These are phyloP conservation scores for Mobula birostris DNA, from an alignment of 2,113 vertebrate species.

Conservation along the genomic window DNA sequence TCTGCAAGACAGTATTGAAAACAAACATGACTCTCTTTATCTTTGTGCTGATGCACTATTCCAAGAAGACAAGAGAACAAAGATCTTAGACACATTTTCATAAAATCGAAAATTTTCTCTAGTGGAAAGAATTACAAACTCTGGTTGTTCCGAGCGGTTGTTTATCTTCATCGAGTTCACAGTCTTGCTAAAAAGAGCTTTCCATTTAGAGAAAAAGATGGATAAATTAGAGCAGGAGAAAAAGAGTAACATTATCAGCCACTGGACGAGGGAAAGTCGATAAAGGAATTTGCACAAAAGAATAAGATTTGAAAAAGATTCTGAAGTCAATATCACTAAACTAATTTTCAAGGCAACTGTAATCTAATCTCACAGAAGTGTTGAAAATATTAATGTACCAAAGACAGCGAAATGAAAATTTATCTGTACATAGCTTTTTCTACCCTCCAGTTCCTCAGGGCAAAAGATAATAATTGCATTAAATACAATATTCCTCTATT, in stretches of 20 bases:
- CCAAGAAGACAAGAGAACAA: background rate
- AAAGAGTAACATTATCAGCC: background rate
- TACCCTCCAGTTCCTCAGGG: background rate
- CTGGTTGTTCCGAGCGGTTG: too few relatives aligned
- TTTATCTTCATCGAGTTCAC: background rate
- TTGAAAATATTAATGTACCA: constrained; percentile 16
- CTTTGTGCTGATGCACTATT: background rate
- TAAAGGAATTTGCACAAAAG: background rate
- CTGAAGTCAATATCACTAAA: background rate
- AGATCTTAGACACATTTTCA: background rate
- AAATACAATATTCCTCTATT: constrained; percentile 11
- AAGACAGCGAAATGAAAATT: background rate
- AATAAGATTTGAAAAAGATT: background rate
- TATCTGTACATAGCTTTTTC: background rate
- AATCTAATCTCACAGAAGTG: background rate
- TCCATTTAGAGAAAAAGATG: background rate
- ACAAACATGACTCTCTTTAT: background rate
- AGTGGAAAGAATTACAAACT: background rate
- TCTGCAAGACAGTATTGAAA: background rate
- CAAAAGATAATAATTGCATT: background rate
- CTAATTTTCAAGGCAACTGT: background rate
- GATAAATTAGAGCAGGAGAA: background rate
- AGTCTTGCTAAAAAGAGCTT: background rate
- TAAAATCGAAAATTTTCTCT: background rate
- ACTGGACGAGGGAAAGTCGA: background rate